phyloP scores from a whole-genome alignment of 2,888 invertebrate species.

The Nomada fucata region DNA sequence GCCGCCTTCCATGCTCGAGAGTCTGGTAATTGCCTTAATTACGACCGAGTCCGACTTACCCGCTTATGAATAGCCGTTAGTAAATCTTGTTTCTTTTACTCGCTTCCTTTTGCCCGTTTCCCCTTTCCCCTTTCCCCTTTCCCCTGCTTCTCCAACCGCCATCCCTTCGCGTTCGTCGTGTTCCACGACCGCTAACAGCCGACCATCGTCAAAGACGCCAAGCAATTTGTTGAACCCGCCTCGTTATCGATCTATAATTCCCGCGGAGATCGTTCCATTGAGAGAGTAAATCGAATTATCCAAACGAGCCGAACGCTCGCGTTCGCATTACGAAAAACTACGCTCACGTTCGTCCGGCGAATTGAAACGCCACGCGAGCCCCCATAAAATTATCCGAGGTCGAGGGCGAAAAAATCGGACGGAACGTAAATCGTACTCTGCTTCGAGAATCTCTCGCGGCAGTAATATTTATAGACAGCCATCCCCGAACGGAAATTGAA shows the following conservation, averaged over 20 bases:
- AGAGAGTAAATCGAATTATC: not conserved
- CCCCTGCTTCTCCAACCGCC: not conserved
- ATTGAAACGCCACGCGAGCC: not conserved
- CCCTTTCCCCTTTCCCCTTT: not conserved
- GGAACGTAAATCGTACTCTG: not conserved
- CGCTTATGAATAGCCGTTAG: slow-evolving; percentile 61
- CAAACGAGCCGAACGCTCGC: too few species aligned
- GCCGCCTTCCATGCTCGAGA: slow-evolving; percentile 56
- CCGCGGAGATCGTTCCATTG: slow-evolving; percentile 2
- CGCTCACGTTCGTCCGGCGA: not conserved
- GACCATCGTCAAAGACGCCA: slow-evolving; percentile 43
- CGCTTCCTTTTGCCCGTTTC: too few species aligned
- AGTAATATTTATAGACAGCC: slow-evolving; percentile 24
- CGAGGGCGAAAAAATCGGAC: too few species aligned
- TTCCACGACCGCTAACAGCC: not conserved
- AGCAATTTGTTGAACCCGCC: slow-evolving; percentile 40
- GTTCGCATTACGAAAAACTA: not conserved
- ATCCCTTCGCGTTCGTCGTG: slow-evolving; percentile 1
- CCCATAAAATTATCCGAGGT: too few species aligned
- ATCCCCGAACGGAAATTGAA: slow-evolving; percentile 45
- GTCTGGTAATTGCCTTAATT: slow-evolving; percentile 79
- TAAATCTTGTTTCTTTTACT: slow-evolving; percentile 52
- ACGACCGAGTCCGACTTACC: slow-evolving; percentile 72
- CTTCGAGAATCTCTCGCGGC: not conserved
- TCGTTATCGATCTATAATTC: not conserved